A percentile compares a stretch with the other conserved stretches of the same genome.
These are phyloP conservation scores for Acrobasis consociella DNA, from an alignment of 2,888 invertebrate genomes.

Conservation along the genomic window DNA sequence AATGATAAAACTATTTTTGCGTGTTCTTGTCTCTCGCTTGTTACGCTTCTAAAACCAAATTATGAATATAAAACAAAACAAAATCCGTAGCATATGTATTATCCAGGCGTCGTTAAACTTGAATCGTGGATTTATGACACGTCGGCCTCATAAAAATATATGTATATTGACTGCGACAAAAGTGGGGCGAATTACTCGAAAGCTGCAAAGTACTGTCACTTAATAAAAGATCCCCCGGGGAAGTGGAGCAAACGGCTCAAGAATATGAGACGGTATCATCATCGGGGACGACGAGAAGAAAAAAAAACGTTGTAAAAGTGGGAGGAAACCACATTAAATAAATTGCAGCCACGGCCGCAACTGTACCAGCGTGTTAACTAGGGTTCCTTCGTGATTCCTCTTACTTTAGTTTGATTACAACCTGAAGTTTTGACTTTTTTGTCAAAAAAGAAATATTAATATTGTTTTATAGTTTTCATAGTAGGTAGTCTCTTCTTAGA, in stretches of 20 bases:
- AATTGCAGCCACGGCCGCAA: constrained; percentile 68
- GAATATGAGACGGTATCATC: constrained; percentile 73
- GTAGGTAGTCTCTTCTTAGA: no score
- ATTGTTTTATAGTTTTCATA: no score
- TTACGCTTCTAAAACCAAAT: not conserved
- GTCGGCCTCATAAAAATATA: constrained; percentile 35
- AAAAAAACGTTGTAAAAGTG: constrained; percentile 70
- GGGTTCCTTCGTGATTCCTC: constrained; percentile 19
- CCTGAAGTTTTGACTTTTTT: no score
- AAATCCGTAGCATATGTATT: constrained; percentile 24
- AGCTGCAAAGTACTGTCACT: constrained; percentile 68
- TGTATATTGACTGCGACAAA: constrained; percentile 41
- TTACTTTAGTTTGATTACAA: not conserved
- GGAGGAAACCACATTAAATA: constrained; percentile 72
- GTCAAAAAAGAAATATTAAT: no score
- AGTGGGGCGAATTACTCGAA: constrained; percentile 42
- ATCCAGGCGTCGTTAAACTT: constrained; percentile 27
- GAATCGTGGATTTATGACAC: constrained; percentile 34
- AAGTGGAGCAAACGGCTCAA: constrained; percentile 72
- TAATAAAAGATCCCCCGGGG: constrained; percentile 72
- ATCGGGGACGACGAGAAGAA: constrained; percentile 46
- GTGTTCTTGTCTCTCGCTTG: no score
- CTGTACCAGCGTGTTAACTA: constrained; percentile 54
- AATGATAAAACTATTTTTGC: no score
- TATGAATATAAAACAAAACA: not conserved